These are phyloP conservation scores for Spongilla lacustris DNA, from an alignment of 37 sponge, comb jelly and placozoan species.

Conservation along the genomic window DNA sequence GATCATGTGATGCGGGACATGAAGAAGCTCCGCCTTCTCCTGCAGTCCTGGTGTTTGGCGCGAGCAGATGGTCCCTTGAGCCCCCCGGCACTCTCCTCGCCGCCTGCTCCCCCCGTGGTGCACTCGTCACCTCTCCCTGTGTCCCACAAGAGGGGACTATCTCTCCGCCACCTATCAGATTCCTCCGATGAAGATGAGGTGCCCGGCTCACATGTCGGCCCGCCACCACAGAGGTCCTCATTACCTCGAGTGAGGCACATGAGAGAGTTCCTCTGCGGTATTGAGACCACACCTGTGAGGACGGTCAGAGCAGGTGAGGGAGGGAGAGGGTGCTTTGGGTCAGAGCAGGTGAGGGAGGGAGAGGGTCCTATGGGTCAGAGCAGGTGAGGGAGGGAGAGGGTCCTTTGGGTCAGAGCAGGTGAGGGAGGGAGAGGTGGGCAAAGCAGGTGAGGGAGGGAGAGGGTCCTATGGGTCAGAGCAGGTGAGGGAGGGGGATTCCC, in stretches of 20 bases:
- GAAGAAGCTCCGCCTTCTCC: slow-evolving; percentile 53
- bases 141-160: neutral
- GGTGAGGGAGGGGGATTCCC: too few species aligned
- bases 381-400: too few species aligned
- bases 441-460: too few species aligned
- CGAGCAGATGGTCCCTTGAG: neutral
- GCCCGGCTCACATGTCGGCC: neutral
- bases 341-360: too few species aligned
- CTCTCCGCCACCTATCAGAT: neutral
- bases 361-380: too few species aligned
- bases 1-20: slow-evolving; percentile 1
- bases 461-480: too few species aligned
- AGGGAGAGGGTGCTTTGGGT: too few species aligned
- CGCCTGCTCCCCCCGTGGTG: neutral
- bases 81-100: neutral
- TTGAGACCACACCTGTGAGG: neutral
- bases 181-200: neutral
- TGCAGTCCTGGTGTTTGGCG: slow-evolving; percentile 30
- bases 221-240: neutral
- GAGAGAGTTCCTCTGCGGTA: neutral
- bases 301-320: neutral
- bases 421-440: too few species aligned
- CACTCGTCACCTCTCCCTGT: neutral
- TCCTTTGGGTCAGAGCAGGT: too few species aligned
- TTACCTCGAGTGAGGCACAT: neutral